Conservation (phyloP, 2,113 vertebrate genomes). For the Oryzias melastigma region DNA sequence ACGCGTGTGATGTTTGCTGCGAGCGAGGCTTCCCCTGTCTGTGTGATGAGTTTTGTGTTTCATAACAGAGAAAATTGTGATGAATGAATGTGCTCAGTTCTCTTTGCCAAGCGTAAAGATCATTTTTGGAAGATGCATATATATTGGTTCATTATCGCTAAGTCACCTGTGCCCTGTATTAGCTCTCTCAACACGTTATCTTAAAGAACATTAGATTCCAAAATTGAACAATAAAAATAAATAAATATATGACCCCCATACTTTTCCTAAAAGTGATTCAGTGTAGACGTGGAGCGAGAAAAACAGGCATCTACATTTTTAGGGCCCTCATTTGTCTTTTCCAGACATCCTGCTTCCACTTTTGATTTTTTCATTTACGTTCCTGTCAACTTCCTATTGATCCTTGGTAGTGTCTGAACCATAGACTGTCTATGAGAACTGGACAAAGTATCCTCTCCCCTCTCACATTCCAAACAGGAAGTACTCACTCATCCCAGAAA, state of each 20-base stretch:
- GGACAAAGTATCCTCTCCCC: too few relatives aligned
- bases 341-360: slow-evolving; percentile 33
- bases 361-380: slow-evolving; percentile 40
- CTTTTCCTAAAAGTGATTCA: slow-evolving; percentile 11
- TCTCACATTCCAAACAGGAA: too few relatives aligned
- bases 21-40: slow-evolving; percentile 8
- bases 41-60: slow-evolving; percentile 32
- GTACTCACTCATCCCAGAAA: too few relatives aligned
- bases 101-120: slow-evolving; percentile 52
- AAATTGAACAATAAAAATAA: slow-evolving; percentile 49
- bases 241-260: slow-evolving; percentile 44
- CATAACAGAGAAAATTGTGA: slow-evolving; percentile 51
- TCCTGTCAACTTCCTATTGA: slow-evolving; percentile 30
- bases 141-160: slow-evolving; percentile 75
- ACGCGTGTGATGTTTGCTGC: slow-evolving; percentile 38
- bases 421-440: too few relatives aligned
- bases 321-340: slow-evolving; percentile 21
- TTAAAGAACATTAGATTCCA: slow-evolving; percentile 64
- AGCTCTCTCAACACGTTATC: slow-evolving; percentile 54
- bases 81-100: slow-evolving; percentile 47
- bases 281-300: background rate
- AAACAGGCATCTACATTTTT: slow-evolving; percentile 29
- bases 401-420: too few relatives aligned
- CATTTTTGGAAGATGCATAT: slow-evolving; percentile 71
- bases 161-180: slow-evolving; percentile 67